Evolutionary conservation across 2,113 vertebrate genomes (phyloP).

Genomic region (Corydoras sp.): DNA sequence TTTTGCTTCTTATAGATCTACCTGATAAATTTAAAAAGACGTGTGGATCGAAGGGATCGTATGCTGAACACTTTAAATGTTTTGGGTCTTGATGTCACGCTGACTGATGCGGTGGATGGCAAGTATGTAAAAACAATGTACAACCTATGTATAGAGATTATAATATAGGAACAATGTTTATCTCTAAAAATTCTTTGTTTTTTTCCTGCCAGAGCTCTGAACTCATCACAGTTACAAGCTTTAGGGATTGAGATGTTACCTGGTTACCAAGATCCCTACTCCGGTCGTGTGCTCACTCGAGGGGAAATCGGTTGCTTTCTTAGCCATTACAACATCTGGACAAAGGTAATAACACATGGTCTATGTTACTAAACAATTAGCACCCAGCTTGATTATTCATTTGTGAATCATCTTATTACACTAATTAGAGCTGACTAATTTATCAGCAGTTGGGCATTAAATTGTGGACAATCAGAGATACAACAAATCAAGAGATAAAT

Average conservation of each 20-base stretch:
- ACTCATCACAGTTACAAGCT: conserved; percentile 82
- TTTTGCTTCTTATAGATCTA: conserved; percentile 68
- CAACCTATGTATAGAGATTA: neutral
- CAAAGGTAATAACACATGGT: conserved; percentile 66
- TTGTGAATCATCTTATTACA: no score
- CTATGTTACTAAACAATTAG: no score
- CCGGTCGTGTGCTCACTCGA: conserved; percentile 83
- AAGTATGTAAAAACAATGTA: conserved; percentile 69
- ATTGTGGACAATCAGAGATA: no score
- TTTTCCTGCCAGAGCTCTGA: conserved; percentile 72
- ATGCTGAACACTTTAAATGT: conserved; percentile 79
- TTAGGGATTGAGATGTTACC: conserved; percentile 91
- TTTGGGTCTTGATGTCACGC: conserved; percentile 76
- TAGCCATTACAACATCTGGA: conserved; percentile 91
- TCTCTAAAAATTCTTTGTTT: neutral
- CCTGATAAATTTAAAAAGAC: conserved; percentile 88
- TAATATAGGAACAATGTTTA: neutral
- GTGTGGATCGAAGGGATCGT: conserved; percentile 79
- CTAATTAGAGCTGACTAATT: no score
- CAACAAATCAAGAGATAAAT: no score
- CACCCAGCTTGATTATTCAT: no score
- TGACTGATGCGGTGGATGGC: conserved; percentile 88
- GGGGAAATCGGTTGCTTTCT: conserved; percentile 98
- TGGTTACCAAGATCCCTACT: conserved; percentile 86
- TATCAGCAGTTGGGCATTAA: no score